Evolutionary conservation across 2,797 vertebrate species (phyloP).

Genomic region (Saxicola maurus): DNA sequence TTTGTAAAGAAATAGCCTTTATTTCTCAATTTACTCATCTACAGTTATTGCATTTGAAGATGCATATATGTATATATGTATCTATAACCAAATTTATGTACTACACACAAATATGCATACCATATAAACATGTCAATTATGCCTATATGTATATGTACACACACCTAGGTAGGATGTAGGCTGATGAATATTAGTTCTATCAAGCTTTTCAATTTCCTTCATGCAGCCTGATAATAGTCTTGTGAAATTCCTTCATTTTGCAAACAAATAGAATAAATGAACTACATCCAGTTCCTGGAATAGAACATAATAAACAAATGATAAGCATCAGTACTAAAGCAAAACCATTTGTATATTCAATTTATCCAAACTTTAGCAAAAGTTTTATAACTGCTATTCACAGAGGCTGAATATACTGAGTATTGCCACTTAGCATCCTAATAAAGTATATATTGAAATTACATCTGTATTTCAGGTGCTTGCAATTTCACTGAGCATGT

Average conservation of each 20-base stretch:
- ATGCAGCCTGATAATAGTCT: background rate
- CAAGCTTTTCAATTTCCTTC: background rate
- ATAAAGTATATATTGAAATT: background rate
- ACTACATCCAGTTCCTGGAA: background rate
- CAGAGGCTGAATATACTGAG: background rate
- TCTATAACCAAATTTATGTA: background rate
- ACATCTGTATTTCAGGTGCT: background rate
- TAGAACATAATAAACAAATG: background rate
- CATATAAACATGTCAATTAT: background rate
- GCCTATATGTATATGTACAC: no score
- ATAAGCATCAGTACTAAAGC: background rate
- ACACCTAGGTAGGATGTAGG: fast-evolving
- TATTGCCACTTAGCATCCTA: background rate
- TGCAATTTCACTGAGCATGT: background rate
- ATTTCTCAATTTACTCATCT: background rate
- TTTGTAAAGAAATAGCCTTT: background rate
- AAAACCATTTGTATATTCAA: background rate
- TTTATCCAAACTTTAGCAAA: background rate
- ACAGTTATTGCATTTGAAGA: background rate
- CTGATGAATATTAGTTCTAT: background rate
- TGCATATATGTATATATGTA: background rate
- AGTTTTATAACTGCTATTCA: background rate
- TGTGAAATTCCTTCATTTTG: background rate
- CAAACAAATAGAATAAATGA: background rate
- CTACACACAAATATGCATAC: background rate